Evolutionary conservation across 2,797 vertebrate species (phyloP).

Genomic region (Setipinna tenuifilis): DNA sequence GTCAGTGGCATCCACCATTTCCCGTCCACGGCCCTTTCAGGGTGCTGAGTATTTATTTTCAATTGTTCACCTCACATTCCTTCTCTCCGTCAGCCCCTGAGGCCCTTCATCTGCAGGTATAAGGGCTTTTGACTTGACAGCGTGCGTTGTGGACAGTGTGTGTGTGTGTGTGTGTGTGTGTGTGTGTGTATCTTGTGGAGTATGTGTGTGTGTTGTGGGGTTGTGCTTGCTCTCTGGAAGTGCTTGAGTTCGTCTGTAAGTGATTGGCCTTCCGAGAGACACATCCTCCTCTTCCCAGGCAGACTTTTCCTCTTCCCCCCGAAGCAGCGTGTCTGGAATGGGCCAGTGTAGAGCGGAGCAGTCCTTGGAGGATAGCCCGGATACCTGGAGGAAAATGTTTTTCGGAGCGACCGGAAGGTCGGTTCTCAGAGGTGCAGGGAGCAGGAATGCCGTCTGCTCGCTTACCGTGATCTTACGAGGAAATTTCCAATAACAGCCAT

Average conservation of each 20-base stretch:
- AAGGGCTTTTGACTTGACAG: not conserved
- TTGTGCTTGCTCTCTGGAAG: slow-evolving; percentile 57
- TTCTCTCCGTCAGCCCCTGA: not conserved
- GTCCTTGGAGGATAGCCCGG: slow-evolving; percentile 72
- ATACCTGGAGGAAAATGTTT: slow-evolving; percentile 68
- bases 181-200: no score
- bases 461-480: slow-evolving; percentile 58
- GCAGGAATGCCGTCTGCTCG: slow-evolving; percentile 61
- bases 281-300: slow-evolving; percentile 68
- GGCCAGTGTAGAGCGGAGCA: slow-evolving; percentile 58
- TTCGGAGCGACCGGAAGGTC: slow-evolving; percentile 57
- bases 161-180: no score
- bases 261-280: slow-evolving; percentile 68
- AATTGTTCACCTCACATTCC: slow-evolving; percentile 23
- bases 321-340: slow-evolving; percentile 43
- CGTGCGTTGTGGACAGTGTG: no score
- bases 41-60: slow-evolving; percentile 6
- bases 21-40: not conserved
- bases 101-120: slow-evolving; percentile 7
- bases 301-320: slow-evolving; percentile 68
- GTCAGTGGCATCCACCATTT: not conserved
- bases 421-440: slow-evolving; percentile 29
- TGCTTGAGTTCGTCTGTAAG: slow-evolving; percentile 55
- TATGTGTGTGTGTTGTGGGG: not conserved
- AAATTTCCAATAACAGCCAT: slow-evolving; percentile 56